Evolutionary conservation across 2,888 invertebrate species (phyloP).

Genomic region (Drosophila differens): DNA sequence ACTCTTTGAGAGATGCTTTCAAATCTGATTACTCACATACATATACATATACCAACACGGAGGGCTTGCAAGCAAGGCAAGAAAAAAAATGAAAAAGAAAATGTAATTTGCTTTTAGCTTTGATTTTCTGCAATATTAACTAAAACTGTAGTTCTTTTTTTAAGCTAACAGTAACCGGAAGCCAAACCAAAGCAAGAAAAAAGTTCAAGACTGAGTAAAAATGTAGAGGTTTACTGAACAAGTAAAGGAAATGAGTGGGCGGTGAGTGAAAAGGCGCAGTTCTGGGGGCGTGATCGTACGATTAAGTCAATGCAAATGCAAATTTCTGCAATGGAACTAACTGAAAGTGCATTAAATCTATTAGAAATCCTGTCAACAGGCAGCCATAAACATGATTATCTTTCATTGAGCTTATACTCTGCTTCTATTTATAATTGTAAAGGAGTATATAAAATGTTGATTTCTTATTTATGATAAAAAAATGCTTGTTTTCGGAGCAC

Average conservation of each 20-base stretch:
- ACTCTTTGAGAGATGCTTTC: conserved; percentile 23
- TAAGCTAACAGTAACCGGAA: conserved; percentile 41
- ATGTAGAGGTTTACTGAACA: conserved; percentile 49
- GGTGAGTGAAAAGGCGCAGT: conserved; percentile 7
- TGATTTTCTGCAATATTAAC: conserved; percentile 51
- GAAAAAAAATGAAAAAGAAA: conserved; percentile 9
- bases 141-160: conserved; percentile 34
- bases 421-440: not conserved
- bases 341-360: conserved; percentile 49
- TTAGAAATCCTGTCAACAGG: conserved; percentile 32
- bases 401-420: not conserved
- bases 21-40: conserved; percentile 27
- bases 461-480: not conserved
- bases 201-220: conserved; percentile 13
- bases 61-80: conserved; percentile 3
- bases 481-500: not conserved
- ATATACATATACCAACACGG: not conserved
- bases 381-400: conserved; percentile 46
- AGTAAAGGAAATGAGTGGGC: conserved; percentile 48
- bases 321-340: conserved; percentile 39
- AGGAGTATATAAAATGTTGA: not conserved
- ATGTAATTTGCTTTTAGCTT: conserved; percentile 51
- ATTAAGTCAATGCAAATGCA: conserved; percentile 46
- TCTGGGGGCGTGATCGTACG: conserved; percentile 16
- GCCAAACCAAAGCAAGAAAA: conserved; percentile 40